phyloP scores from a whole-genome alignment of 2,888 invertebrate species.

The Tortrix viridana region DNA sequence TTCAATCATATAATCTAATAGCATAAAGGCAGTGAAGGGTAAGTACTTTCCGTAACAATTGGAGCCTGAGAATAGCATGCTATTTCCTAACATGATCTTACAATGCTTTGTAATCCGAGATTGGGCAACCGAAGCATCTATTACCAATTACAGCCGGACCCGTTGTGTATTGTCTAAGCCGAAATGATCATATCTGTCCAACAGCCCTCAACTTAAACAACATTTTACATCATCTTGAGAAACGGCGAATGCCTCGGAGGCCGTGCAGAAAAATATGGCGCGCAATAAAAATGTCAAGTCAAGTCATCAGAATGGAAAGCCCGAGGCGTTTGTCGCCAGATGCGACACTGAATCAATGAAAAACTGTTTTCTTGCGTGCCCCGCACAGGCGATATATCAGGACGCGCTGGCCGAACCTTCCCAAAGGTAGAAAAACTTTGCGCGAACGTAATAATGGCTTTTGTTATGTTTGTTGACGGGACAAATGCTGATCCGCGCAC shows the following conservation, averaged over 20 bases:
- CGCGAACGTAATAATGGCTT: slow-evolving; percentile 64
- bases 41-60: neutral
- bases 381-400: slow-evolving; percentile 73
- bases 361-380: slow-evolving; percentile 81
- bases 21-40: neutral
- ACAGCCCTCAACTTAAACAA: slow-evolving; percentile 72
- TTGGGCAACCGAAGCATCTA: neutral
- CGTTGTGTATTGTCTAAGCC: slow-evolving; percentile 37
- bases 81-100: slow-evolving; percentile 7
- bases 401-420: slow-evolving; percentile 52
- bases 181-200: slow-evolving; percentile 69
- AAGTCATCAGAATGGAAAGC: slow-evolving; percentile 83
- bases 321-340: slow-evolving; percentile 81
- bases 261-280: slow-evolving; percentile 74
- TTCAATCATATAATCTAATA: neutral
- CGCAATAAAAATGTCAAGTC: slow-evolving; percentile 84
- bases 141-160: slow-evolving; percentile 9
- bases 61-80: neutral
- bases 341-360: slow-evolving; percentile 83
- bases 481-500: slow-evolving; percentile 70
- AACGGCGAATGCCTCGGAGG: slow-evolving; percentile 76
- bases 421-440: slow-evolving; percentile 44
- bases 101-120: slow-evolving; percentile 5
- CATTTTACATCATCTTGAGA: slow-evolving; percentile 74
- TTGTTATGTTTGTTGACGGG: slow-evolving; percentile 70